These are phyloP conservation scores for Pollachius pollachius DNA, from an alignment of 2,113 vertebrate species.

Conservation along the genomic window DNA sequence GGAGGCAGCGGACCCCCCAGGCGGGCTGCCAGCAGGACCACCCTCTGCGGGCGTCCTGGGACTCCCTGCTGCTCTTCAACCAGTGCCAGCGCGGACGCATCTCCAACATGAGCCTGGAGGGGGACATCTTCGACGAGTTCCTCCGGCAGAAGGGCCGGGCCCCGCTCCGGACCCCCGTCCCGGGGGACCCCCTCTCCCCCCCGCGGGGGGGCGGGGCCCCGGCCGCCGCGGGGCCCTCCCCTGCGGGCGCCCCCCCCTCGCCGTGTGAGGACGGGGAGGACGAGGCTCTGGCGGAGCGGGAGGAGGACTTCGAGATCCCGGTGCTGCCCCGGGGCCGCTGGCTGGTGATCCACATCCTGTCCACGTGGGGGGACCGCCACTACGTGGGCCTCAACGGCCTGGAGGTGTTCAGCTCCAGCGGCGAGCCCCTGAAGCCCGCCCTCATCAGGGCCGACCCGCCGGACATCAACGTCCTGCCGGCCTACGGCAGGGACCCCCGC, in stretches of 20 bases:
- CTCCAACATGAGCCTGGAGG: conserved; percentile 83
- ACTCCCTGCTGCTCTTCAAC: conserved; percentile 88
- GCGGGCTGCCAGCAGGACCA: conserved; percentile 80
- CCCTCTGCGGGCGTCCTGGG: conserved; percentile 86
- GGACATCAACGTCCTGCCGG: conserved; percentile 90
- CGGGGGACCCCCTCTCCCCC: conserved; percentile 23
- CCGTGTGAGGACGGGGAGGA: conserved; percentile 57
- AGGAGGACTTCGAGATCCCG: conserved; percentile 88
- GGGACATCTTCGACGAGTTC: conserved; percentile 92
- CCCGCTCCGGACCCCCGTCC: conserved; percentile 22
- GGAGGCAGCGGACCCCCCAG: conserved; percentile 52
- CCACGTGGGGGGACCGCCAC: conserved; percentile 97
- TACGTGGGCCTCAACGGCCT: conserved; percentile 95
- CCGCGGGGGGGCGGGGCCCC: conserved; percentile 21
- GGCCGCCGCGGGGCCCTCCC: conserved; percentile 11
- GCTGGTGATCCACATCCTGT: conserved; percentile 83
- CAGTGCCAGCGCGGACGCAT: conserved; percentile 89
- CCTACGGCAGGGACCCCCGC: conserved; percentile 86
- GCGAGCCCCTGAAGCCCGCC: conserved; percentile 78
- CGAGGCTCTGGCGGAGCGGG: conserved; percentile 46
- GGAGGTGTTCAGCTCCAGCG: conserved; percentile 89
- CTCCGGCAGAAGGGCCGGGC: conserved; percentile 79
- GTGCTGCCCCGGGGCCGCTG: conserved; percentile 85
- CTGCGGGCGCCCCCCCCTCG: conserved; percentile 37
- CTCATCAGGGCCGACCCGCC: conserved; percentile 84